Evolutionary conservation across 2,888 invertebrate species (phyloP).

Genomic region (Merodon equestris): DNA sequence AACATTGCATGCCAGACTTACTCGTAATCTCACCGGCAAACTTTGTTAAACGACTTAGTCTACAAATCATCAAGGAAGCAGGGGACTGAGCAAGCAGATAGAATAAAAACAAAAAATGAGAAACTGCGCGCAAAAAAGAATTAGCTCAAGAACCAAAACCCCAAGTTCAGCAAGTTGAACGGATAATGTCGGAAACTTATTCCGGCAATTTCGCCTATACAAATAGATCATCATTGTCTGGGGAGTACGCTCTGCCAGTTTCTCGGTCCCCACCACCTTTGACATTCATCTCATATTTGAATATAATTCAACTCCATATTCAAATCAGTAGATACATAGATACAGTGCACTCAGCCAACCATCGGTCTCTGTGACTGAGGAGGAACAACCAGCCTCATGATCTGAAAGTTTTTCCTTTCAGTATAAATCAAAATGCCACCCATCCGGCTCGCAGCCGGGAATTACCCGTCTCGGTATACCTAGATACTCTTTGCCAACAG

Average conservation of each 20-base stretch:
- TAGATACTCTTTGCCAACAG: no score
- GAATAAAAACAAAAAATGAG: constrained; percentile 10
- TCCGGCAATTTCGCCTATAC: constrained; percentile 56
- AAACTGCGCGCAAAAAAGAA: constrained; percentile 1
- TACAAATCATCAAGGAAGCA: constrained; percentile 7
- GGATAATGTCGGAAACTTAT: constrained; percentile 59
- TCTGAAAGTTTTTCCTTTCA: constrained; percentile 28
- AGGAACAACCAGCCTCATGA: constrained; percentile 25
- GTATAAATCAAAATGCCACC: constrained; percentile 53
- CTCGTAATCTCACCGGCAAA: constrained; percentile 26
- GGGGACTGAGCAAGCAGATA: no score
- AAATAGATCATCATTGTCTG: constrained; percentile 58
- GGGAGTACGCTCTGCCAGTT: constrained; percentile 6
- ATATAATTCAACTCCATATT: constrained; percentile 46
- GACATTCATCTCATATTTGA: constrained; percentile 39
- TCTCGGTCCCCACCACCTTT: background rate
- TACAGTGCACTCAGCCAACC: background rate
- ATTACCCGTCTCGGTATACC: no score
- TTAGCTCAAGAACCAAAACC: constrained; percentile 28
- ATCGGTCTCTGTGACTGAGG: constrained; percentile 28
- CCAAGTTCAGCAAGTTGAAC: constrained; percentile 59
- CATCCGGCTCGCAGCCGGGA: constrained; percentile 9
- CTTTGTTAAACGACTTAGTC: constrained; percentile 42
- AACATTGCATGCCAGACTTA: constrained; percentile 19
- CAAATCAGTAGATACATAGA: constrained; percentile 11